Base-by-base conservation (phyloP, 53 echinoderm and acorn worm genomes). In the Astropecten irregularis region DNA sequence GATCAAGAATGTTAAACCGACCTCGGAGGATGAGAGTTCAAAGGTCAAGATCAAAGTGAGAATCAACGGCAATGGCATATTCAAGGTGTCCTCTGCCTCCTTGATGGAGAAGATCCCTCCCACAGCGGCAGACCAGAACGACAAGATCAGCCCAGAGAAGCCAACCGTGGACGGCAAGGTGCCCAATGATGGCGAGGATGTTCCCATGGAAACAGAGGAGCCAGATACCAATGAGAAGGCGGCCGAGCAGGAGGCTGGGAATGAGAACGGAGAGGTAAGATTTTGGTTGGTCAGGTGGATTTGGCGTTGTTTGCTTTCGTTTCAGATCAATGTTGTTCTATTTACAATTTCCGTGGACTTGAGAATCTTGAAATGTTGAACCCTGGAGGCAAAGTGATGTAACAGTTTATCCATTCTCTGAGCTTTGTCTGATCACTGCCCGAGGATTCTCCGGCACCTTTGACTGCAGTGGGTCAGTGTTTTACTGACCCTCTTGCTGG, bases 41-140 rank as follows among this genome's bases (percentile, higher is more conserved):
- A 97, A 94, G 83, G 86, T 97, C 67, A 97, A 97, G 79, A 94
- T 97, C 54, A 97, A 94, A 55, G 94, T 97, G 16, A 72, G 94
- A 0, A 84, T 97, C 57, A 90, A 90, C 39, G 91, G 91, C 21
- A 92, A 97, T 27, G 97, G 97, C 36, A 89, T 97, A 73, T 94
- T 97, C 72, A 82, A 77, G 2, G 90, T 97, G 62, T 87, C 94
- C 0, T 89, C 94, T 0, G 97, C 97, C 26, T 92, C 88, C 30
- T 68, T 97, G 82, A 72, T 97, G 13, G 94, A 94, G 58, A 97
- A 97, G 49, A 79, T 93, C 16, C 79, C 89, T 11, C 83, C 89
- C 2, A 69, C 73, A 46, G 87, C 90, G 10, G 92, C 89, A 39
- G 63, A 82, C 8, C 63, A 73, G 67, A 85, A 89, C 49, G 87